Base-by-base conservation (phyloP, 2,797 vertebrate genomes). In the Octomys mimax region DNA sequence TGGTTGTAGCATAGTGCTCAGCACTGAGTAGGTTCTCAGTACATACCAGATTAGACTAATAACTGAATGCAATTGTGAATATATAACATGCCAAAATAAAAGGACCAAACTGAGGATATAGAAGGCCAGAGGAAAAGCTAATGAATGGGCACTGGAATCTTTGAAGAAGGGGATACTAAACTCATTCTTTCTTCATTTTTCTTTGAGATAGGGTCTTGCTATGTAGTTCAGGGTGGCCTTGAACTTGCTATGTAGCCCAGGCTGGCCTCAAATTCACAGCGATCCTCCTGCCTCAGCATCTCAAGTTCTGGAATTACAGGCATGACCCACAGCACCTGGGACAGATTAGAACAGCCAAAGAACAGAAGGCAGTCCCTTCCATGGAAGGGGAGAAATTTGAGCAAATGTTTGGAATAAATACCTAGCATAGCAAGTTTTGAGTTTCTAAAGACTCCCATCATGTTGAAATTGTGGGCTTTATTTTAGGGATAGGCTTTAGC, bases 41-140 rank as follows among this genome's bases (percentile, higher is more conserved):
- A 84, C 68, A 82, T 75, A 84, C 49, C 77, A 4, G 39, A 86
- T 85, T 89, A 92, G 85, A 87, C 80, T 42, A 89, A 86, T 92
- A 80, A 49, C 42, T 57, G 49, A 87, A 78, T 91, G 80, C 70
- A 73, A 78, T 24, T 86, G 49, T 5, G 19, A 64, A 66, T 42
- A 66, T 14, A 52, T 24, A 42, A 87, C 89, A 59, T 92, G 61
- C 31, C 59, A 31, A 59, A 59, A 24, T 90, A 52, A 84, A 82
- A 82, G 81, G 79, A 79, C 68, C 59, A 86, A 85, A 85, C 14
- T 68, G 73, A 92, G 68, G 39, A 24, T 95, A 16, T 75, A 70
- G 46, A 88, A 87, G 39, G 39, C 57, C 31, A 80, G n/a, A 36
- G 82, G 5, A 84, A 89, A 95, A 80, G 77, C 42, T 84, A 83